Evolutionary conservation across 2,797 vertebrate species (phyloP), one percentile per base, ranked within the genome.

Genomic region (Phylloscopus collybita): DNA sequence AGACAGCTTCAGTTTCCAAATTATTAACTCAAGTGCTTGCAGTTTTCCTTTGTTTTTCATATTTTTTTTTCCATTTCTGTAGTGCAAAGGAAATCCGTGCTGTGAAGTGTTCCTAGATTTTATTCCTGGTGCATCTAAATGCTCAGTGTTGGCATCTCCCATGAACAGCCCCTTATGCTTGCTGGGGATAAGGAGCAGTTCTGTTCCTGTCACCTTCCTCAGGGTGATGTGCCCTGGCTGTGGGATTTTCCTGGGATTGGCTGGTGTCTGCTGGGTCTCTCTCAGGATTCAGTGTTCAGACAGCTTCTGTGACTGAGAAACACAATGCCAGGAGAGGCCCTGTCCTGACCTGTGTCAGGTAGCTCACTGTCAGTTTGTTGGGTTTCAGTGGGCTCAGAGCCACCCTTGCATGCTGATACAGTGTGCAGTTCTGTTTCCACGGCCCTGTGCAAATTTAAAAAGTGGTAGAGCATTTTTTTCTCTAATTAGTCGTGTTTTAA

Each of bases 281-380:
- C 66, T 61, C 32, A 22, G 71, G 23, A 5, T 13, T 66, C 13
- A 13, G 57, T 5, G 2, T 10, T 67, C 22, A 7, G 5, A 42
- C 8, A 23, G 17, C 34, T 80, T 61, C 76, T 60, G 11, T 45
- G 71, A 7, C 80, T 61, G 53, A 61, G 65, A 49, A 42, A 8
- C n/a, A 21, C 45, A 61, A 3, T 6, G 49, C 34, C 70, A 42
- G 56, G 27, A 20, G 29, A 23, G 25, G 19, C 17, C 19, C 9
- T 3, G 3, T 34, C 40, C 22, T 40, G 50, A 10, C 32, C 36
- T 34, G 3, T 26, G 53, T 20, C 0, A 1, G 26, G 50, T 3
- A 40, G 27, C 16, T 81, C 13, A 1, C n/a, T 36, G 30, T 45
- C 60, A 32, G 15, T 36, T 53, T 67, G 21, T 8, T 4, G 3